Conservation (phyloP, 2,888 invertebrate genomes). For the Cepaea hortensis region DNA sequence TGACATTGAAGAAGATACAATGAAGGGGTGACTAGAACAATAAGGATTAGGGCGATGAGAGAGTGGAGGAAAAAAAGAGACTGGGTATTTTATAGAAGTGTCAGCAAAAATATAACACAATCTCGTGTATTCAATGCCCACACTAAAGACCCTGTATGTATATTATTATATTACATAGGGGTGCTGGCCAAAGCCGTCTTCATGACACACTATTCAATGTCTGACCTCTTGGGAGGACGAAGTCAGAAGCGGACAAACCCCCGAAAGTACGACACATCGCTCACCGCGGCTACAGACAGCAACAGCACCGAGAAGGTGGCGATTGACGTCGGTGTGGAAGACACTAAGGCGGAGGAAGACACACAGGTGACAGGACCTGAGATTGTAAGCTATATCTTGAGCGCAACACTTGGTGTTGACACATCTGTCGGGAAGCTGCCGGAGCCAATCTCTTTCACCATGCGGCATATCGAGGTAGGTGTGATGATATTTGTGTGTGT, state of each 20-base stretch:
- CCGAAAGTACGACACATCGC: neutral
- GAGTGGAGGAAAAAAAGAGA: too few relatives aligned
- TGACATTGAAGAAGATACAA: too few relatives aligned
- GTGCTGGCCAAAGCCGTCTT: constrained; percentile 68
- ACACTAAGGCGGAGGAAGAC: neutral
- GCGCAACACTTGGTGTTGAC: constrained; percentile 60
- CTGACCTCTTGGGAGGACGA: constrained; percentile 60
- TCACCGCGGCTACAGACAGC: neutral
- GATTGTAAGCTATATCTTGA: constrained; percentile 62
- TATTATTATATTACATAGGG: constrained; percentile 56
- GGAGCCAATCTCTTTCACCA: constrained; percentile 63
- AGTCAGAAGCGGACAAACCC: neutral
- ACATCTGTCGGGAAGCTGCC: constrained; percentile 44
- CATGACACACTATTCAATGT: constrained; percentile 68
- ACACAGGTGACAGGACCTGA: constrained; percentile 46
- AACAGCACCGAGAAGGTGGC: neutral
- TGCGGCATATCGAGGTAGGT: constrained; percentile 62
- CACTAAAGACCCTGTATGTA: neutral
- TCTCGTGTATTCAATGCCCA: too few relatives aligned
- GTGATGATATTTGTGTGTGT: neutral
- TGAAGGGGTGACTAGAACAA: too few relatives aligned
- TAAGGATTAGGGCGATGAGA: too few relatives aligned
- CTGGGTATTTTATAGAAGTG: too few relatives aligned
- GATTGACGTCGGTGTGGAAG: neutral
- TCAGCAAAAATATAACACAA: too few relatives aligned